Conservation (phyloP, 2,113 vertebrate genomes). For the Prinia subflava region DNA sequence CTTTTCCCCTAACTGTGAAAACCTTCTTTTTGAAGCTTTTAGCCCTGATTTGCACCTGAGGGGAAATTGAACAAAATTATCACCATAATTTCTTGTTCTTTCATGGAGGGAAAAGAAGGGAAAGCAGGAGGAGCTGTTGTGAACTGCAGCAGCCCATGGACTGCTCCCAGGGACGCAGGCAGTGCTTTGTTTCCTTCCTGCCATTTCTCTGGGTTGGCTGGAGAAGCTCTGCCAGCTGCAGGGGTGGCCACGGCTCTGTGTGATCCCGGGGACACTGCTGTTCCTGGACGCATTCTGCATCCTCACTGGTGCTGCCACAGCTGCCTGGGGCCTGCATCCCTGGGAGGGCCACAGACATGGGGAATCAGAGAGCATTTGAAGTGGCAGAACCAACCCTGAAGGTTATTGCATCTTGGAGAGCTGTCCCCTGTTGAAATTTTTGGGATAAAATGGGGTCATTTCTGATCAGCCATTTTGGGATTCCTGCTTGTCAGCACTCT, state of each 20-base stretch:
- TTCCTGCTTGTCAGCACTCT: background rate
- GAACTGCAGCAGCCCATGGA: background rate
- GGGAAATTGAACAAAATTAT: background rate
- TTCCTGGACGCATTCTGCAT: background rate
- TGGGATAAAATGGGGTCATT: background rate
- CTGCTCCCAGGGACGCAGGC: background rate
- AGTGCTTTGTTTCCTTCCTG: background rate
- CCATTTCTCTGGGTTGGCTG: background rate
- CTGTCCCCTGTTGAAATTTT: background rate
- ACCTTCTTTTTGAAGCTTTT: background rate
- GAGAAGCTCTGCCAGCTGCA: background rate
- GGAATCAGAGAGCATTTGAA: background rate
- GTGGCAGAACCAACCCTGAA: background rate
- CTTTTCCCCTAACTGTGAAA: background rate
- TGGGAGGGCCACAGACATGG: fast-evolving
- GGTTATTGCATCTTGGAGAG: background rate
- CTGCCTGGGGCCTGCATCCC: background rate
- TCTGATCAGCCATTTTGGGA: background rate
- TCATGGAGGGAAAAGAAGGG: background rate
- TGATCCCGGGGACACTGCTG: fast-evolving
- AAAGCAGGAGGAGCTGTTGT: background rate
- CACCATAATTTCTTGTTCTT: background rate
- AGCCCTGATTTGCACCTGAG: background rate
- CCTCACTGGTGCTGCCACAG: background rate
- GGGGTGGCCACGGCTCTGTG: fast-evolving